These are phyloP conservation scores for Eristalinus sepulchralis DNA, from an alignment of 2,888 invertebrate species.

Conservation along the genomic window DNA sequence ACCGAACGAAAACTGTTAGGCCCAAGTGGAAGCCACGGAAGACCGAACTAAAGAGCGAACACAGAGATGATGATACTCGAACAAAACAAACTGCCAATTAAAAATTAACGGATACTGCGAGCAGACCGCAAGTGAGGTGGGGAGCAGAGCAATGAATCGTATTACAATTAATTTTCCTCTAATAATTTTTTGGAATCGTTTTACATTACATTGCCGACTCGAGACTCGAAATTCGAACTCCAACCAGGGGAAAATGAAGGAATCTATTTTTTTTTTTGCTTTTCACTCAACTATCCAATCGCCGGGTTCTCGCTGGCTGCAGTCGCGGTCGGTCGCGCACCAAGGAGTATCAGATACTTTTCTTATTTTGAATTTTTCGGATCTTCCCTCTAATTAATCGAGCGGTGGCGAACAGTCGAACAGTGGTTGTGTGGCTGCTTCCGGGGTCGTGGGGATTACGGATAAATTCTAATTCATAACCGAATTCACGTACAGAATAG, in stretches of 20 bases:
- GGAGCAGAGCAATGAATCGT: not conserved
- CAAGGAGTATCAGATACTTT: slow-evolving; percentile 38
- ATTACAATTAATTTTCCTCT: not conserved
- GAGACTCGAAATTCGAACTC: not conserved
- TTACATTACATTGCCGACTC: slow-evolving; percentile 33
- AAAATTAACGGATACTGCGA: slow-evolving; percentile 46
- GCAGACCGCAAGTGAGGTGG: slow-evolving; percentile 27
- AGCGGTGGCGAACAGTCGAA: slow-evolving; percentile 2
- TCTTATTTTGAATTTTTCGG: not conserved
- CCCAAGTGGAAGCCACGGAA: slow-evolving; percentile 26
- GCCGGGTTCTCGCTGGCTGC: not conserved
- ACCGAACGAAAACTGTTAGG: slow-evolving; percentile 29
- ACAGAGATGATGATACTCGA: not conserved
- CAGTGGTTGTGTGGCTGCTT: not conserved
- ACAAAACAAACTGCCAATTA: slow-evolving; percentile 46
- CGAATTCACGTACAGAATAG: not conserved
- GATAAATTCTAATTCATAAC: not conserved
- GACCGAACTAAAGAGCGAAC: slow-evolving; percentile 7
- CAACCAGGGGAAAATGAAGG: too few species aligned
- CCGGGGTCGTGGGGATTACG: not conserved
- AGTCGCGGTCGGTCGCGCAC: slow-evolving; percentile 40
- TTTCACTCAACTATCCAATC: slow-evolving; percentile 49
- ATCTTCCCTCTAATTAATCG: slow-evolving; percentile 48
- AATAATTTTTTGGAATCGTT: not conserved
- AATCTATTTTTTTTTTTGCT: too few species aligned